These are phyloP conservation scores for Lasioglossum pauxillum DNA, from an alignment of 2,888 invertebrate genomes.

Conservation along the genomic window DNA sequence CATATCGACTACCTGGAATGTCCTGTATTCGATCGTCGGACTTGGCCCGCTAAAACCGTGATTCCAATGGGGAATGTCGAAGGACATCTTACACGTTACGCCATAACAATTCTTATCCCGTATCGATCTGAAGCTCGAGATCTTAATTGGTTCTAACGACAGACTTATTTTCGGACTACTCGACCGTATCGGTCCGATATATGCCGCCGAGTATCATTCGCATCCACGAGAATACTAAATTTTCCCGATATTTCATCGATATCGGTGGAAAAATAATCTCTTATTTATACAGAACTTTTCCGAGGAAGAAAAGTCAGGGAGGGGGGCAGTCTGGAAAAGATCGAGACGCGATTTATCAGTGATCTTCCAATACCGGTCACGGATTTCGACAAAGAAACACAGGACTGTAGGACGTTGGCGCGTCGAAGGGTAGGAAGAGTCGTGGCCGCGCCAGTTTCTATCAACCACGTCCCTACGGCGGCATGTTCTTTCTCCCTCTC, in stretches of 20 bases:
- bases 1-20: not conserved
- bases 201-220: not conserved
- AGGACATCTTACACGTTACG: not conserved
- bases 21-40: not conserved
- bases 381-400: constrained; percentile 67
- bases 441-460: constrained; percentile 69
- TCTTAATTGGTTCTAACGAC: not conserved
- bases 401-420: constrained; percentile 64
- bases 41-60: not conserved
- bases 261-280: not conserved
- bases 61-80: not conserved
- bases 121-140: constrained; percentile 33
- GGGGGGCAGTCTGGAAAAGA: not conserved
- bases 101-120: not conserved
- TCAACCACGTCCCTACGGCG: constrained; percentile 62
- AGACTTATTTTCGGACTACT: not conserved
- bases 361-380: constrained; percentile 67
- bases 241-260: not conserved
- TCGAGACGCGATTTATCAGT: constrained; percentile 65
- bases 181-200: not conserved
- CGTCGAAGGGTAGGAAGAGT: constrained; percentile 68
- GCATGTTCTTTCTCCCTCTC: constrained; percentile 19
- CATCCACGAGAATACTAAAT: not conserved
- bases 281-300: not conserved
- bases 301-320: not conserved